Evolutionary conservation across 2,797 vertebrate genomes (phyloP), one percentile per base, ranked within the genome.

Genomic region (Australoheros facetus): DNA sequence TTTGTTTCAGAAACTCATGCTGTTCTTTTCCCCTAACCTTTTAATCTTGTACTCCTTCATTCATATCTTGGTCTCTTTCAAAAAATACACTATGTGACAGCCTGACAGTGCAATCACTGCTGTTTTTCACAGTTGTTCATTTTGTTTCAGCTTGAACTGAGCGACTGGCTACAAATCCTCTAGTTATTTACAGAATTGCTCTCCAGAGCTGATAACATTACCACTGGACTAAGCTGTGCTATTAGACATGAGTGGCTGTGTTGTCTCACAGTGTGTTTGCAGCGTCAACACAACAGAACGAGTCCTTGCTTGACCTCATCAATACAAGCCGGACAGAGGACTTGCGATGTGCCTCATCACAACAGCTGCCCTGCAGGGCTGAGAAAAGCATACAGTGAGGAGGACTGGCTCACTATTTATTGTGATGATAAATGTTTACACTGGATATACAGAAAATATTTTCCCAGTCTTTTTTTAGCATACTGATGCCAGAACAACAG

Each of bases 221-320:
- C 72, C 74, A 39, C 64, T 2, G 57, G 73, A 78, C 79, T 86
- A 74, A 87, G 84, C 83, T 77, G 55, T 23, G 71, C 75, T 59
- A 77, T 89, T 82, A 86, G 88, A 81, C 80, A 39, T 51, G 19
- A 16, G 78, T 55, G 0, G 56, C 82, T 84, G 83, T 85, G 83
- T 80, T 86, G 82, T 79, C 81, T 80, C 72, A 42, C 42, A 80
- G 59, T 69, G 83, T 85, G 81, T 88, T 91, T 88, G 78, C 79
- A 71, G 75, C 73, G 89, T 91, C 89, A 92, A 90, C 86, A 88
- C n/a, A 53, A 80, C 78, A 78, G 70, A 83, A 88, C 7, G 75
- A 85, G 85, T 86, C 84, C 85, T 81, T 75, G 87, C 75, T 79
- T 82, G 86, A 91, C 87, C 90, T 91, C 89, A 91, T 93, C 91